Percentiles rank a stretch among this genome's conserved stretches.
Evolutionary conservation across 2,113 vertebrate genomes (phyloP).

Genomic region (Spizaetus ornatus): DNA sequence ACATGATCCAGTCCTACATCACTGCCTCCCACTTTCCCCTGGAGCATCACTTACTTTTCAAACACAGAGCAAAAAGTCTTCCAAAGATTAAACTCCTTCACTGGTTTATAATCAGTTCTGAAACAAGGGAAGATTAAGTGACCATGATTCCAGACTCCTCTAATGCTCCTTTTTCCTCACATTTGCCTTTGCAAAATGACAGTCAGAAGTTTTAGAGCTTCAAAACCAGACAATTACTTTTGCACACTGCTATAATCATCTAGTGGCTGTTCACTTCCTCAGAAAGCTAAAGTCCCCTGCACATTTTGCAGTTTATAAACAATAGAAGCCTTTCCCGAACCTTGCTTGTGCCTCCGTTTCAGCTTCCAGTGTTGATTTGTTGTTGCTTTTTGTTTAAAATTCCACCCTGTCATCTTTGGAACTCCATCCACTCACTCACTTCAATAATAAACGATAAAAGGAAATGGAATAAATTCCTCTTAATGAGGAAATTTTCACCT

Average conservation of each 20-base stretch:
- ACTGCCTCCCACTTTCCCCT: not conserved
- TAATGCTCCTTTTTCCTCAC: not conserved
- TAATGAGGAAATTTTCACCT: constrained; percentile 77
- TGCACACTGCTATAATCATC: not conserved
- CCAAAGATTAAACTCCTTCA: not conserved
- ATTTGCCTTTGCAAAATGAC: not conserved
- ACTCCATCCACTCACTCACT: constrained; percentile 47
- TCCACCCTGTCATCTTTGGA: constrained; percentile 53
- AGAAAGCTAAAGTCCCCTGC: not conserved
- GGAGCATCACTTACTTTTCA: not conserved
- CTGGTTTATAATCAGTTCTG: not conserved
- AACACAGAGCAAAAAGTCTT: not conserved
- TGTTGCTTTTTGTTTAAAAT: constrained; percentile 65
- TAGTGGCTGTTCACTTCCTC: not conserved
- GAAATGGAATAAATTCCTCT: constrained; percentile 72
- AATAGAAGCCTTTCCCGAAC: not conserved
- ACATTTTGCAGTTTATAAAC: constrained; percentile 36
- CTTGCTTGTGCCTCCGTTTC: not conserved
- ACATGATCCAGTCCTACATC: not conserved
- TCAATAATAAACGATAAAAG: constrained; percentile 69
- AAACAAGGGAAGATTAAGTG: not conserved
- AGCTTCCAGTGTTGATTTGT: constrained; percentile 1
- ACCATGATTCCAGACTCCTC: not conserved
- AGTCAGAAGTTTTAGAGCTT: constrained; percentile 8
- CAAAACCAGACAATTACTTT: constrained; percentile 3